A percentile compares a stretch with the other conserved stretches of the same genome.
Evolutionary conservation across 1,140 invertebrate genomes (phyloP).

Genomic region (Drosophila asahinai): DNA sequence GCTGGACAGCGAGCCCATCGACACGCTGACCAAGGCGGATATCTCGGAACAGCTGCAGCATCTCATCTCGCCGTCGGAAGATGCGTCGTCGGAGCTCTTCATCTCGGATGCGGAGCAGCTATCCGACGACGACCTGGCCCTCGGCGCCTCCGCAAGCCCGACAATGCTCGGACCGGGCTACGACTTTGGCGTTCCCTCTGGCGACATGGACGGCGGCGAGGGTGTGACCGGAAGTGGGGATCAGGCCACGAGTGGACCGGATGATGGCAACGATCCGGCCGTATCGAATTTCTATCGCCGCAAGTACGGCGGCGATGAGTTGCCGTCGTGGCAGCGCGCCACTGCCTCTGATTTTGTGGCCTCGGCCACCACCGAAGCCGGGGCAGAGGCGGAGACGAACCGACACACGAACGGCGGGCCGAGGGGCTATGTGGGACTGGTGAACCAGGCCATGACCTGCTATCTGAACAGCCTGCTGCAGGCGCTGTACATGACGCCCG

Average conservation of each 20-base stretch:
- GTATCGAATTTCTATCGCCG: constrained; percentile 54
- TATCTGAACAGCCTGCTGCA: constrained; percentile 96
- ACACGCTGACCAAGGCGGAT: constrained; percentile 53
- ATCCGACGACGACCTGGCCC: constrained; percentile 86
- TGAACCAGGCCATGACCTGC: constrained; percentile 98
- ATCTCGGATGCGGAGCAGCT: constrained; percentile 74
- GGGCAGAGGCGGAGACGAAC: constrained; percentile 3
- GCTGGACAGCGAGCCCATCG: constrained; percentile 44
- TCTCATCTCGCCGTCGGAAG: constrained; percentile 56
- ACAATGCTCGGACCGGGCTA: constrained; percentile 68
- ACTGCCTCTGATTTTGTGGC: constrained; percentile 47
- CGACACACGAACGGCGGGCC: constrained; percentile 36
- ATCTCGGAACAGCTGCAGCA: constrained; percentile 46
- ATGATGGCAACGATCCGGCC: constrained; percentile 20
- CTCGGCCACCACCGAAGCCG: constrained; percentile 52
- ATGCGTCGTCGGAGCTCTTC: constrained; percentile 60
- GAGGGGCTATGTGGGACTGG: constrained; percentile 92
- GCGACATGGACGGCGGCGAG: constrained; percentile 47
- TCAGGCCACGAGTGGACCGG: constrained; percentile 5
- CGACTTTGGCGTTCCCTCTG: constrained; percentile 36
- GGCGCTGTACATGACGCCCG: constrained; percentile 97
- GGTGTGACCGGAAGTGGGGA: constrained; percentile 18
- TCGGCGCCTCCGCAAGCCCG: constrained; percentile 87
- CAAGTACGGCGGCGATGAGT: constrained; percentile 59
- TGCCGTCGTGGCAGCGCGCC: constrained; percentile 47